Conservation (phyloP, 1,140 invertebrate genomes). For the Drosophila arawakana region DNA sequence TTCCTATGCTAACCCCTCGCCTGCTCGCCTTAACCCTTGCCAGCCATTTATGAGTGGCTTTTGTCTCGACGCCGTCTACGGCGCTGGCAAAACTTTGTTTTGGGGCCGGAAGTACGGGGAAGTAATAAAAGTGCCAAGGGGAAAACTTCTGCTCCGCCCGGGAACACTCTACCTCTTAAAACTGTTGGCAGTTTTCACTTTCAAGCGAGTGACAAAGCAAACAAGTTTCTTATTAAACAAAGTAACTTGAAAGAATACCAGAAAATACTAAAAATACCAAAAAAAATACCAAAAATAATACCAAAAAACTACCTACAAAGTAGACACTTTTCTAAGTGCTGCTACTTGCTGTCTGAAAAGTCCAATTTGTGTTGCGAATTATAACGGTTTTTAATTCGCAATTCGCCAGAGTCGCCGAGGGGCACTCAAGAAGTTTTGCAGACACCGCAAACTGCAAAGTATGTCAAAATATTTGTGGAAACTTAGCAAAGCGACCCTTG, state of each 20-base stretch:
- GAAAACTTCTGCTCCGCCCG: neutral
- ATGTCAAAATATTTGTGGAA: constrained; percentile 17
- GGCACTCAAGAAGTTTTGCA: constrained; percentile 29
- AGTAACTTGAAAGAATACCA: neutral
- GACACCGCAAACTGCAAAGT: constrained; percentile 30
- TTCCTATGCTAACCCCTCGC: neutral
- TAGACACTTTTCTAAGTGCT: neutral
- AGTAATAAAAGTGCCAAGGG: neutral
- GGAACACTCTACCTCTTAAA: neutral
- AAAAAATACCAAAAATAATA: neutral
- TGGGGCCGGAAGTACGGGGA: neutral
- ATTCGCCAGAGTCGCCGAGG: constrained; percentile 13
- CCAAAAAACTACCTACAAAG: neutral
- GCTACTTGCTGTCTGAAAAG: neutral
- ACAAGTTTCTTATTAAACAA: constrained; percentile 18
- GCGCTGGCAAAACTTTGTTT: constrained; percentile 32
- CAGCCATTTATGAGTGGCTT: constrained; percentile 22
- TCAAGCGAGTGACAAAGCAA: constrained; percentile 24
- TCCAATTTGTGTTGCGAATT: constrained; percentile 1
- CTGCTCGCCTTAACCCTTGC: neutral
- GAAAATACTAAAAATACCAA: neutral
- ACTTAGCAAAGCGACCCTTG: constrained; percentile 8
- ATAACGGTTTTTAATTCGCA: neutral
- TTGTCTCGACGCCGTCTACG: constrained; percentile 47
- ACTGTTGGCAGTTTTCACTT: constrained; percentile 50